These are phyloP conservation scores for Drosophila pruinosa DNA, from an alignment of 1,140 invertebrate species.

Conservation along the genomic window DNA sequence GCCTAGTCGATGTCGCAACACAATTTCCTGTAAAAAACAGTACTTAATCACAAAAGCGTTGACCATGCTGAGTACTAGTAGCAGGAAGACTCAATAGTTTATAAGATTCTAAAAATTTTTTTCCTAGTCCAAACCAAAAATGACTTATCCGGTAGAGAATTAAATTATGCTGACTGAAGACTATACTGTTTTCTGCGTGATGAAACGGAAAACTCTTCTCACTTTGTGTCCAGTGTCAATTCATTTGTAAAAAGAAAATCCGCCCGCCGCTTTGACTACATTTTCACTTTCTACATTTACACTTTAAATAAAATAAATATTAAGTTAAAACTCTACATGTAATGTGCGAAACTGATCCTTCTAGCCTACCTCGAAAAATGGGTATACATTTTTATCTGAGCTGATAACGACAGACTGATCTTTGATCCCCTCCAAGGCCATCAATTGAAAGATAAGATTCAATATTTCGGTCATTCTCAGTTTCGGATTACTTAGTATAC, in stretches of 20 bases:
- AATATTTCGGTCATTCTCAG: not conserved
- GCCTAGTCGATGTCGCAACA: constrained; percentile 22
- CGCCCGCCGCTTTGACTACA: not conserved
- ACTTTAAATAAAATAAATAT: not conserved
- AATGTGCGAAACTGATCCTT: not conserved
- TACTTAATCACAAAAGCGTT: too few relatives aligned
- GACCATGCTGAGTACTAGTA: too few relatives aligned
- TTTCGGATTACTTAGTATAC: not conserved
- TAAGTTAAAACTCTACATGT: not conserved
- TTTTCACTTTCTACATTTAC: not conserved
- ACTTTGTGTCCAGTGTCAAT: too few relatives aligned
- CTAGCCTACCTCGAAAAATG: not conserved
- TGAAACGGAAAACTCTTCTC: not conserved
- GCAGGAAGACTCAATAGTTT: too few relatives aligned
- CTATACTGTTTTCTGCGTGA: not conserved
- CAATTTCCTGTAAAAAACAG: not conserved
- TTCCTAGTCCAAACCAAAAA: not conserved
- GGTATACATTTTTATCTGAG: not conserved
- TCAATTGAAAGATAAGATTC: not conserved
- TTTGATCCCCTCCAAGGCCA: not conserved
- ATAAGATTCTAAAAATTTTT: too few relatives aligned
- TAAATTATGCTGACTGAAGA: not conserved
- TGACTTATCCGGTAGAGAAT: too few relatives aligned
- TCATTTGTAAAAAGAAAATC: constrained; percentile 1
- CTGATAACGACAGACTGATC: not conserved